phyloP scores from a whole-genome alignment of 2,888 invertebrate genomes.

The Harpalus rufipes region DNA sequence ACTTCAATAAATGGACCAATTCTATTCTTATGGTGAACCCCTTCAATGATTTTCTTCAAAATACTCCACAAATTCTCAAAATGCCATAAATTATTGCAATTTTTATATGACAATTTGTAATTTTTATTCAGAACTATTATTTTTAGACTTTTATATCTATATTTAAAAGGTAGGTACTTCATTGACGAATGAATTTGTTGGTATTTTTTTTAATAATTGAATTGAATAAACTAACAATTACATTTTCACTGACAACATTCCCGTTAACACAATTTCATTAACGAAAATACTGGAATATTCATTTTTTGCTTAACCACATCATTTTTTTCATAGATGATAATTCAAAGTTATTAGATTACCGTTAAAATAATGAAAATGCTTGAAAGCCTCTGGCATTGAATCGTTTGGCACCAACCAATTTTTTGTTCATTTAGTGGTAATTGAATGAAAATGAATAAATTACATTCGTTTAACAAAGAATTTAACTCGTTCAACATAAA shows the following conservation, averaged over 20 bases:
- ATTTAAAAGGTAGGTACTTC: too few species aligned
- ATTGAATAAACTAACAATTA: too few species aligned
- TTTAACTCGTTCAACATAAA: slow-evolving; percentile 34
- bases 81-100: too few species aligned
- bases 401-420: slow-evolving; percentile 12
- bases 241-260: not conserved
- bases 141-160: too few species aligned
- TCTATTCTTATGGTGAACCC: too few species aligned
- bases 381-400: not conserved
- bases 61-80: too few species aligned
- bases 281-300: not conserved
- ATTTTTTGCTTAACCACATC: not conserved
- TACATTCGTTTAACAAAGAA: slow-evolving; percentile 9
- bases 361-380: not conserved
- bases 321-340: not conserved
- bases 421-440: slow-evolving; percentile 12
- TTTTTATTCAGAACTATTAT: too few species aligned
- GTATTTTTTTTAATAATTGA: too few species aligned
- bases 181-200: too few species aligned
- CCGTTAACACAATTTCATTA: not conserved
- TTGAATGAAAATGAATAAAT: slow-evolving; percentile 29
- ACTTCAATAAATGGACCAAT: too few species aligned
- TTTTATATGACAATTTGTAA: too few species aligned
- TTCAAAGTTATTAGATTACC: not conserved
- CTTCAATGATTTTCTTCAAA: too few species aligned